phyloP scores from a whole-genome alignment of 2,113 vertebrate species.

The Nothoprocta perdicaria region DNA sequence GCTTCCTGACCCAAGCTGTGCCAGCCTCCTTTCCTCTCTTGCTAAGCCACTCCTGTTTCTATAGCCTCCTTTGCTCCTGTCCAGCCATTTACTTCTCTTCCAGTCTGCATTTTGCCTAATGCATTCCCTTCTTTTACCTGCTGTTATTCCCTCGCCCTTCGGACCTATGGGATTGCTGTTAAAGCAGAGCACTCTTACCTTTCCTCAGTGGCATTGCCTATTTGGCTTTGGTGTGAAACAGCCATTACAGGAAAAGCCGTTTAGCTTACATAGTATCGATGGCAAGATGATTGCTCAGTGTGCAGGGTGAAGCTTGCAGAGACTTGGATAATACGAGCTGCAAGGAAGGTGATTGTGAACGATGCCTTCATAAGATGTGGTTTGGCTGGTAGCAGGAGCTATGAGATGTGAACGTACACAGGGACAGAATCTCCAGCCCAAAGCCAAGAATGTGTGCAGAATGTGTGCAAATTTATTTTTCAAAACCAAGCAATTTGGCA shows the following conservation, averaged over 20 bases:
- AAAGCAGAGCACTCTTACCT: background rate
- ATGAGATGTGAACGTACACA: accelerated
- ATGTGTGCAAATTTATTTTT: background rate
- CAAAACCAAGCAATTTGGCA: background rate
- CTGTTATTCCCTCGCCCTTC: background rate
- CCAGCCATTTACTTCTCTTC: slow-evolving; percentile 1
- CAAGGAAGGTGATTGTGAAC: background rate
- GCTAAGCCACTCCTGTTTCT: background rate
- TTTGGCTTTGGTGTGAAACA: background rate
- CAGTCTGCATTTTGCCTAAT: background rate
- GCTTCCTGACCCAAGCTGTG: background rate
- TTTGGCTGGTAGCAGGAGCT: background rate
- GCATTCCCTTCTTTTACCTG: background rate
- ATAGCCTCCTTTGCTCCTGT: background rate
- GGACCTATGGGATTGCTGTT: background rate
- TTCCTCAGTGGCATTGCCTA: background rate
- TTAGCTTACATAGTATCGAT: background rate
- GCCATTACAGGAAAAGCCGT: background rate
- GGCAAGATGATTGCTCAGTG: background rate
- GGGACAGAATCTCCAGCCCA: background rate
- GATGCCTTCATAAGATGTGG: background rate
- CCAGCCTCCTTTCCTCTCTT: background rate
- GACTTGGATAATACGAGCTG: background rate
- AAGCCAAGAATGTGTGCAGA: background rate
- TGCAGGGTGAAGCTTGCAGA: background rate